These are phyloP conservation scores for Ophioninae sp. DNA, from an alignment of 2,888 invertebrate genomes.

Conservation along the genomic window DNA sequence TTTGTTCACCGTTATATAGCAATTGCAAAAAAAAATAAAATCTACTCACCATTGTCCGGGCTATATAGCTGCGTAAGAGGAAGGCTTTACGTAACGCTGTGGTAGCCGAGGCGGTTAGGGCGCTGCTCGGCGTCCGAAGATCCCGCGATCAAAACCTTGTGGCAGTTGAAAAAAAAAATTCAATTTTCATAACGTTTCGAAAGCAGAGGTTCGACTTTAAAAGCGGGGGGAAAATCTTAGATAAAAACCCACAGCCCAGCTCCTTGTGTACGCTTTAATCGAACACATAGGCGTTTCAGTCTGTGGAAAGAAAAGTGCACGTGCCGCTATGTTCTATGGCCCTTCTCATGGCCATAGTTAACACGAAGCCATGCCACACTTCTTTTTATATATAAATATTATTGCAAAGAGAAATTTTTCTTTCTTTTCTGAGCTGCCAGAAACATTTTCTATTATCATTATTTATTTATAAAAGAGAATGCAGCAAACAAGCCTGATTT, in stretches of 20 bases:
- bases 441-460: not conserved
- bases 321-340: constrained; percentile 68
- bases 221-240: not conserved
- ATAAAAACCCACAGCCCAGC: constrained; percentile 67
- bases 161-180: not conserved
- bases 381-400: constrained; percentile 9
- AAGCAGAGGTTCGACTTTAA: not conserved
- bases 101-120: constrained; percentile 48
- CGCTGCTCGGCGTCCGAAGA: not conserved
- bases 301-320: constrained; percentile 69
- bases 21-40: not conserved
- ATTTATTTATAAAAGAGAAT: not conserved
- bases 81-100: not conserved
- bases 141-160: constrained; percentile 42
- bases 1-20: not conserved
- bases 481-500: no score
- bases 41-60: not conserved
- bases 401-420: not conserved
- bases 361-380: constrained; percentile 64
- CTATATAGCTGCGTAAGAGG: constrained; percentile 25
- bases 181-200: constrained; percentile 29
- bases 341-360: constrained; percentile 48
- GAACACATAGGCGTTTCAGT: constrained; percentile 65
- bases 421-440: constrained; percentile 1
- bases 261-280: constrained; percentile 64